Evolutionary conservation across 2,113 vertebrate genomes (phyloP), one percentile per base, ranked within the genome.

Genomic region (Ploceus nigricollis): DNA sequence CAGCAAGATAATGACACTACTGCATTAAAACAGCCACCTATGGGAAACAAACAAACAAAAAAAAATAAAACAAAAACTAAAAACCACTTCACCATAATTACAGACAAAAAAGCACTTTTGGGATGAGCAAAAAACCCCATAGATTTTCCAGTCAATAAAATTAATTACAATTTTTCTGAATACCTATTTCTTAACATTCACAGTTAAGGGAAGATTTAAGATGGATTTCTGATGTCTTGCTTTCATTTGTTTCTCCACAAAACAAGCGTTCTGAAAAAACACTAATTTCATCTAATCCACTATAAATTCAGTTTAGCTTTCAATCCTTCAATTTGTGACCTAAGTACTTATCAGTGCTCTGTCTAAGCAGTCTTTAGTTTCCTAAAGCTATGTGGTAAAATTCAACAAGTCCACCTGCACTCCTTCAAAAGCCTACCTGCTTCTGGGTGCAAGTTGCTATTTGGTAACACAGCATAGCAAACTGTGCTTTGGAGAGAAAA

Each of bases 11-110:
- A 87, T 51, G 64, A 95, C 75, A 89, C 93, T 73, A 92, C 24
- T 68, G 91, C 95, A 97, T 97, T 93, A 97, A 98, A 97, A 56
- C 35, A 94, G 81, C 70, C 95, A 97, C 97, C 98, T 98, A 96
- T 33, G 65, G 64, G 87, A 60, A 27, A 37, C 72, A 96, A 95
- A 22, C 2, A 33, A 87, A 50, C 71, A 92, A 94, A n/a, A 12
- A 11, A 24, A 48, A 7, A 15, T 5, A 6, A 37, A 37, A 16
- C 2, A 31, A 50, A 48, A 25, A 5, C 3, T 66, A 33, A 54
- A n/a, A 96, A 88, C 10, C 12, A 94, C 53, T 58, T 22, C 30
- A 66, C 28, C 28, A 13, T 93, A 96, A 96, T 75, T 78, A 80
- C 9, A 90, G 37, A 9, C 33, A 51, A 94, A 77, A 45, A 44